Conservation (phyloP, 2,113 vertebrate genomes). For the Psephotus haematonotus region DNA sequence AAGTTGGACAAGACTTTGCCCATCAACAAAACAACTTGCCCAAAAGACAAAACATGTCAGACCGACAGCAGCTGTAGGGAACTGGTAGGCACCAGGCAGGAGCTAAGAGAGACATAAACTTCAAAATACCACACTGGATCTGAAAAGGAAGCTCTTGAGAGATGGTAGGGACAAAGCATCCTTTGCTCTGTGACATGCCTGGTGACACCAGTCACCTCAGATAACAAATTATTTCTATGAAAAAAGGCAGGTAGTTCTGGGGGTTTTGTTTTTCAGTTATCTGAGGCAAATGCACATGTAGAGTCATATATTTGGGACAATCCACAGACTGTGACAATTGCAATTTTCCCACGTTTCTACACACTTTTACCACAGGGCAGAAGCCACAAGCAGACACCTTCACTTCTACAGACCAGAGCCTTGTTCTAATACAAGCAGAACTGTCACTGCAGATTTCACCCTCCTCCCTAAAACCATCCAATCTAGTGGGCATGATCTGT, state of each 20-base stretch:
- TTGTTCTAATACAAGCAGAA: not conserved
- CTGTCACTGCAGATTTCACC: conserved; percentile 11
- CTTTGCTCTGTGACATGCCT: not conserved
- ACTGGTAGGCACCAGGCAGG: not conserved
- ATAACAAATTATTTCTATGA: not conserved
- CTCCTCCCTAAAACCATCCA: not conserved
- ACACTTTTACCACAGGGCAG: not conserved
- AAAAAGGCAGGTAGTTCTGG: not conserved
- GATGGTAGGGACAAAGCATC: fast-evolving
- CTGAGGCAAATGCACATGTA: not conserved
- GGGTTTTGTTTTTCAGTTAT: not conserved
- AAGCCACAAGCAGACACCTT: fast-evolving
- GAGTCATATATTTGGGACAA: not conserved
- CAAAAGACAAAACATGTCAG: not conserved
- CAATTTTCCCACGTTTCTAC: not conserved
- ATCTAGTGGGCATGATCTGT: not conserved
- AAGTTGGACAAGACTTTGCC: not conserved
- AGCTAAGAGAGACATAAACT: not conserved
- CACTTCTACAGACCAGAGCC: not conserved
- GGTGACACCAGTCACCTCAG: not conserved
- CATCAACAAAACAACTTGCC: not conserved
- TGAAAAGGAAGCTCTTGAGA: not conserved
- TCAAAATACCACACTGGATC: not conserved
- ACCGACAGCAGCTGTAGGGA: not conserved
- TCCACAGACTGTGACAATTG: not conserved